Conservation (phyloP, 1,140 invertebrate species). For the Heterodera schachtii region DNA sequence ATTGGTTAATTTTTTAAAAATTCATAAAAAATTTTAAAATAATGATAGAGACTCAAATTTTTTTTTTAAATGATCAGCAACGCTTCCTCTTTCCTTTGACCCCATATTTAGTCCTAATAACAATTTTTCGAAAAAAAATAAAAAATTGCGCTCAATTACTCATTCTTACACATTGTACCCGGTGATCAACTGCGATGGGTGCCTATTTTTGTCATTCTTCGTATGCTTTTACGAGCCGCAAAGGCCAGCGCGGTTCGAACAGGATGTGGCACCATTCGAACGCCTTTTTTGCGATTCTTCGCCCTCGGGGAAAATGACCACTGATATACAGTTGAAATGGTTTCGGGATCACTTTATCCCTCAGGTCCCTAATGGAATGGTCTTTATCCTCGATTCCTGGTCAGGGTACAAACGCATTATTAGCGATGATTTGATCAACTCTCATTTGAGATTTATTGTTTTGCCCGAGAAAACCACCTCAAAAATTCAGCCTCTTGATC, state of each 20-base stretch:
- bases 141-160: background rate
- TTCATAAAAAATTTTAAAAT: too few relatives aligned
- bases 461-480: background rate
- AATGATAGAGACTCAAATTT: too few relatives aligned
- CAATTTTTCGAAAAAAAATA: too few relatives aligned
- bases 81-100: too few relatives aligned
- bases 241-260: background rate
- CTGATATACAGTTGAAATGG: background rate
- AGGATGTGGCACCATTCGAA: background rate
- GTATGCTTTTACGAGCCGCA: background rate
- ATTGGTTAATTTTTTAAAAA: too few relatives aligned
- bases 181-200: background rate
- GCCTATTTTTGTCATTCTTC: background rate
- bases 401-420: background rate
- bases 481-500: too few relatives aligned
- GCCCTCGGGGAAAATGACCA: background rate
- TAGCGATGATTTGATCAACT: background rate
- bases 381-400: background rate
- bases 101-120: too few relatives aligned
- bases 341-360: background rate
- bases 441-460: background rate
- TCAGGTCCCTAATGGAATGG: background rate
- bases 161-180: background rate
- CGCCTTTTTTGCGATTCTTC: background rate
- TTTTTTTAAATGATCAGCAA: too few relatives aligned